Evolutionary conservation across 1,140 invertebrate species (phyloP), one percentile per base, ranked within the genome.

Genomic region (Anoplolepis gracilipes): DNA sequence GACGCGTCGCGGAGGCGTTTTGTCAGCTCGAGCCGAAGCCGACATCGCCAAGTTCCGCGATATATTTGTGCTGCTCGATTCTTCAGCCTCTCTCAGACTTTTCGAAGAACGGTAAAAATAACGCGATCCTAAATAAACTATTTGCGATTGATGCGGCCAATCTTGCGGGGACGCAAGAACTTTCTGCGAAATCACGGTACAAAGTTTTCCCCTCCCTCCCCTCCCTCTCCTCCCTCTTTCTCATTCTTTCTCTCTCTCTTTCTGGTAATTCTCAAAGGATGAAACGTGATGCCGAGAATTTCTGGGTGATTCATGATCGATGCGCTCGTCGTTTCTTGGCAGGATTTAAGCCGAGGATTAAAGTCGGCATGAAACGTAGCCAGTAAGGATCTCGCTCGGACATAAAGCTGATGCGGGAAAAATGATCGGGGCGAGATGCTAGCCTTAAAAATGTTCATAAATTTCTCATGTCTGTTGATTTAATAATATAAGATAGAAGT

Each of bases 391-490:
- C 16, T 53, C 28, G 36, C 65, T 39, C 28, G 33, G 64, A 72
- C 64, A 13, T 72, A 81, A 72, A 81, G 65, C 36, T 81, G 78
- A 72, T 72, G 53, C 53, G 53, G 53, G 36, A 82, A 28, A 72
- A 59, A 82, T 59, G 78, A 72, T 30, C n/a, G n/a, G 49, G 36
- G 11, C 1, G 25, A 59, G 42, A 42, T n/a, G 33, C 70, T 53
- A 19, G 30, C 36, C 36, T 13, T 82, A 82, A 82, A 73, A 46
- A 36, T 42, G 25, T 1, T 36, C 28, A 36, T 13, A 36, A 82
- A 82, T 72, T 82, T 82, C 59, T 72, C 59, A 73, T 82, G 72
- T 53, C 28, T n/a, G 53, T 73, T 42, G 78, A 59, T 22, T 72
- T 72, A 42, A 49, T 81, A 57, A 81, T 72, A 57, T 19, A 28